Evolutionary conservation across 1,140 invertebrate species (phyloP), one percentile per base, ranked within the genome.

Genomic region (Neodiprion fabricii): DNA sequence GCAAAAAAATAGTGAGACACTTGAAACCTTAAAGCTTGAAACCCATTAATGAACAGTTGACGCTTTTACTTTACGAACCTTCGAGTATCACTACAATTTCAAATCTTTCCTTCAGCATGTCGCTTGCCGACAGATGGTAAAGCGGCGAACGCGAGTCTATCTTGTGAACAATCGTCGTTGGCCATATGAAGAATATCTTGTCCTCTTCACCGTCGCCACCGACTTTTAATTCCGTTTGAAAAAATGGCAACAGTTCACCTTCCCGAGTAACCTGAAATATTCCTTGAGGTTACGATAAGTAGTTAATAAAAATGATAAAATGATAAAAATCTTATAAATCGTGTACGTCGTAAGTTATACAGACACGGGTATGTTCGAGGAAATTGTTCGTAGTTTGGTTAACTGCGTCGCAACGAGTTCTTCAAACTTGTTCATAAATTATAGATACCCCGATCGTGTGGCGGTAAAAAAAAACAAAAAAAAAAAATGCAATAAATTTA

Each of bases 51-150:
- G 28, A 40, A 40, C 28, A 40, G 28, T 5, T 5, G 28, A 40
- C 2, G 28, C 1, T 5, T 40, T 40, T 40, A 40, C 28, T 40
- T 40, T 61, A 61, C 53, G 53, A 97, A 7, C 98, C 98, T 86
- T 99, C 98, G 9, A 99, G 90, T 74, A 99, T 96, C 4, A 98
- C 96, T 7, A 99, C 95, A 65, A 99, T 95, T 87, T 99, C 98
- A 85, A 99, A 99, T 74, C 95, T 92, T 74, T 98, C 96, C 77
- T 94, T 92, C 7, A 96, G 87, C 81, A 99, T 92, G 81, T 98
- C 96, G 9, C 95, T 93, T 0, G 96, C 96, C 0, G 95, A 95
- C 79, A 98, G 91, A 67, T 93, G 91, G 85, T 95, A 99, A 67
- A 99, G 94, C 0, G 98, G 98, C 72, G 94, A 95, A 8, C 90